Base-by-base conservation (phyloP, 2,888 invertebrate species). In the Strigamia crassipes region DNA sequence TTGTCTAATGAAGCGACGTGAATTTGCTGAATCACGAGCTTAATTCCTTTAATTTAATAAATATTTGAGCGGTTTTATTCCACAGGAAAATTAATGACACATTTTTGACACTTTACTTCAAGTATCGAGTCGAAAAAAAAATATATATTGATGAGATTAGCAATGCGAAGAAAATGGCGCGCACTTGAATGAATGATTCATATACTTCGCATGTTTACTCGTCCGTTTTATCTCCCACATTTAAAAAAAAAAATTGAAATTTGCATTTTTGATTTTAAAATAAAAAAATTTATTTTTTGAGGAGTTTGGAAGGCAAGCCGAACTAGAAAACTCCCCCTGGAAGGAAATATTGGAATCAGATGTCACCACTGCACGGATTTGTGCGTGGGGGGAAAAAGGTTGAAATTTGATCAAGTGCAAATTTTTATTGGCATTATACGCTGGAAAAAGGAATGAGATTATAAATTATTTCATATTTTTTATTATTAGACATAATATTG, bases 341-440 rank as follows among this genome's bases (percentile, higher is more conserved):
- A 31, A 66, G 23, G 73, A 73, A 27, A 73, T 27, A 73, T 73
- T 73, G 73, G 73, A 73, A 73, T 73, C 73, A n/a, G 31, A 27
- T 73, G 73, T 73, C 73, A 66, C 15, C 21, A 5, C 23, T 66
- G 66, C 23, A 27, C 13, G 73, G 73, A 73, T 73, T 73, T 73
- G 13, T 31, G 61, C 5, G 10, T 1, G 27, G 56, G 56, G 56
- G 18, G 10, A 51, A 66, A 23, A 66, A 21, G 23, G 73, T 23
- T 21, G 73, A 56, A 56, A 18, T 56, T 56, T 56, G 56, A 18
- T 56, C 18, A 56, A 56, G 56, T 56, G 56, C n/a, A 18, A 9
- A 56, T n/a, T 46, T 56, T 56, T 56, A 56, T 56, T n/a, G 56
- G 21, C n/a, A 18, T 9, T 9, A 18, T 56, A 18, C n/a, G 18